These are phyloP conservation scores for Cacoxenus indagator DNA, from an alignment of 2,888 invertebrate genomes.

Conservation along the genomic window DNA sequence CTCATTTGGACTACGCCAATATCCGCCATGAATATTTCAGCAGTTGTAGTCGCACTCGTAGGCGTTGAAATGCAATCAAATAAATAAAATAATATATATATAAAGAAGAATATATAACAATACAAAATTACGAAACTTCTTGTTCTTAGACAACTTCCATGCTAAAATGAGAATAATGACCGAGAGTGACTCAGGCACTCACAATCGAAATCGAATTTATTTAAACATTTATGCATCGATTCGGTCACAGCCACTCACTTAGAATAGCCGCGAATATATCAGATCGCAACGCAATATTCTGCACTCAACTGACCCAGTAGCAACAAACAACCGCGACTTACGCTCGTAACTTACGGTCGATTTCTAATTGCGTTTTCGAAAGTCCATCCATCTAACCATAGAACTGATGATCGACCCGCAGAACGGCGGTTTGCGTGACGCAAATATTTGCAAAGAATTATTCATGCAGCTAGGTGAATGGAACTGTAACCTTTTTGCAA, in stretches of 20 bases:
- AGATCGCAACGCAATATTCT: too few species aligned
- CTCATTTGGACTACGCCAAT: constrained; percentile 1
- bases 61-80: background rate
- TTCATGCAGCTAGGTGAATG: background rate
- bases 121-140: background rate
- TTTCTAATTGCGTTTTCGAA: too few species aligned
- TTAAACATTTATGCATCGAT: constrained; percentile 15
- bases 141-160: background rate
- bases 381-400: too few species aligned
- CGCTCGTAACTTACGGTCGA: too few species aligned
- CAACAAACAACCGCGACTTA: too few species aligned
- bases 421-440: too few species aligned
- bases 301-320: too few species aligned
- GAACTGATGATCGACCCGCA: too few species aligned
- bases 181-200: background rate
- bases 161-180: background rate
- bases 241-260: background rate
- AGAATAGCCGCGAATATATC: background rate
- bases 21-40: constrained; percentile 27
- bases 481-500: background rate
- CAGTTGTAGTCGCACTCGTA: background rate
- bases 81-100: background rate
- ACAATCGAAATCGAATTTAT: background rate
- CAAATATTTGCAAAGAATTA: background rate
- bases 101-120: background rate